Evolutionary conservation across 2,113 vertebrate species (phyloP).

Genomic region (Cavia porcellus): DNA sequence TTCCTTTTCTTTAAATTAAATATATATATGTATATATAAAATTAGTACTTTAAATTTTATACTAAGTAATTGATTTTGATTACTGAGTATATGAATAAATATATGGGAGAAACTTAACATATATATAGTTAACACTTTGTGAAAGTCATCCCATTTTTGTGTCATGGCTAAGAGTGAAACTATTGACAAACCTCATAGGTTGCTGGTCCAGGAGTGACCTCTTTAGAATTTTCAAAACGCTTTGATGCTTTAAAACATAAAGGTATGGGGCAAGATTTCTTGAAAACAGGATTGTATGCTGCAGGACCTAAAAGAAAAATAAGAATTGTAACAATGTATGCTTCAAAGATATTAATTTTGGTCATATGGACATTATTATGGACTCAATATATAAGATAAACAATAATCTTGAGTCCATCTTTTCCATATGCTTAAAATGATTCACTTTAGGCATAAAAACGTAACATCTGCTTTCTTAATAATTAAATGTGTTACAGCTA

Average conservation of each 20-base stretch:
- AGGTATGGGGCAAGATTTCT: conserved; percentile 80
- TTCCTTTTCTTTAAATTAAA: too few relatives aligned
- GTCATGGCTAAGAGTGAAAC: not conserved
- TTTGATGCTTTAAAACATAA: conserved; percentile 85
- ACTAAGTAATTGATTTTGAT: not conserved
- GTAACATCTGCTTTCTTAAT: not conserved
- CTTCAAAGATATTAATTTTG: not conserved
- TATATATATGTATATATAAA: too few relatives aligned
- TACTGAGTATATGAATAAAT: not conserved
- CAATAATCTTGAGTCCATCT: not conserved
- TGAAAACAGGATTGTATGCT: conserved; percentile 85
- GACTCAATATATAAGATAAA: conserved; percentile 17
- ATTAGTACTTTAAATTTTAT: conserved; percentile 51
- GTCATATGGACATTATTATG: conserved; percentile 26
- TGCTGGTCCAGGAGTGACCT: conserved; percentile 87
- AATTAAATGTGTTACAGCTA: not conserved
- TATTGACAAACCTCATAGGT: conserved; percentile 88
- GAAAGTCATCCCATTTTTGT: conserved; percentile 11
- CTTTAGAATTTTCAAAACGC: conserved; percentile 86
- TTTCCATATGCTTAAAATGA: conserved; percentile 8
- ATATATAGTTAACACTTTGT: not conserved
- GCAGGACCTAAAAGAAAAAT: conserved; percentile 85
- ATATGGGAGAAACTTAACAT: not conserved
- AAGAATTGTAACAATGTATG: conserved; percentile 61
- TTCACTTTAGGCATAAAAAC: conserved; percentile 15